Evolutionary conservation across 2,797 vertebrate genomes (phyloP).

Genomic region (Hoplostethus atlanticus): DNA sequence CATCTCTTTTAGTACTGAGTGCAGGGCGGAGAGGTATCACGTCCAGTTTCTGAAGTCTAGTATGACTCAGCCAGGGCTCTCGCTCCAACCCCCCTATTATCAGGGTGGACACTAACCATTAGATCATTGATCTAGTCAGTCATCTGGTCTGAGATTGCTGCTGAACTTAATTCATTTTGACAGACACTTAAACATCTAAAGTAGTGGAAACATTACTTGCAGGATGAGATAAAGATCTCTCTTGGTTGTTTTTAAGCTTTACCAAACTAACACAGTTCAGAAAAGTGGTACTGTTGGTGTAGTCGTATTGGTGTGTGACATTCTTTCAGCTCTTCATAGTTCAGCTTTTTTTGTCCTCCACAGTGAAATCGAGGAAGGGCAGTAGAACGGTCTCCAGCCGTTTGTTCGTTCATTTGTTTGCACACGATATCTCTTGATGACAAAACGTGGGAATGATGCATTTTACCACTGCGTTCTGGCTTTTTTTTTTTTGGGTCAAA

Average conservation of each 20-base stretch:
- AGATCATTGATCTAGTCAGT: not conserved
- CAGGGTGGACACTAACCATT: not conserved
- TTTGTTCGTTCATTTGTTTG: too few relatives aligned
- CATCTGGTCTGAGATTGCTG: not conserved
- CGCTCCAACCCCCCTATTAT: not conserved
- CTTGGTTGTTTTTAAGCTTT: not conserved
- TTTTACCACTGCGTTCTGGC: too few relatives aligned
- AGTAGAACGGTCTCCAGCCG: not conserved
- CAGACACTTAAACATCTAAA: not conserved
- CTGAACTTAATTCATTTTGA: constrained; percentile 1
- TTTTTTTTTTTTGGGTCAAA: too few relatives aligned
- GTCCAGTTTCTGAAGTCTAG: not conserved
- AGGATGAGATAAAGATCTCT: not conserved
- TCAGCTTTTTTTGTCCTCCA: not conserved
- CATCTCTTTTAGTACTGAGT: not conserved
- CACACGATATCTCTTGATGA: too few relatives aligned
- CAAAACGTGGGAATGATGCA: too few relatives aligned
- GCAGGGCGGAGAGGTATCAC: not conserved
- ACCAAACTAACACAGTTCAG: too few relatives aligned
- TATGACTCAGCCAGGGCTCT: not conserved
- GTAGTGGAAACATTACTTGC: not conserved
- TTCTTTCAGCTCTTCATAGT: not conserved
- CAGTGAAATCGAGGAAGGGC: not conserved
- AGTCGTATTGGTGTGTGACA: not conserved
- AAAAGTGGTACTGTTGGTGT: not conserved